These are phyloP conservation scores for Pelusios castaneus DNA, from an alignment of 2,113 vertebrate genomes.

Conservation along the genomic window DNA sequence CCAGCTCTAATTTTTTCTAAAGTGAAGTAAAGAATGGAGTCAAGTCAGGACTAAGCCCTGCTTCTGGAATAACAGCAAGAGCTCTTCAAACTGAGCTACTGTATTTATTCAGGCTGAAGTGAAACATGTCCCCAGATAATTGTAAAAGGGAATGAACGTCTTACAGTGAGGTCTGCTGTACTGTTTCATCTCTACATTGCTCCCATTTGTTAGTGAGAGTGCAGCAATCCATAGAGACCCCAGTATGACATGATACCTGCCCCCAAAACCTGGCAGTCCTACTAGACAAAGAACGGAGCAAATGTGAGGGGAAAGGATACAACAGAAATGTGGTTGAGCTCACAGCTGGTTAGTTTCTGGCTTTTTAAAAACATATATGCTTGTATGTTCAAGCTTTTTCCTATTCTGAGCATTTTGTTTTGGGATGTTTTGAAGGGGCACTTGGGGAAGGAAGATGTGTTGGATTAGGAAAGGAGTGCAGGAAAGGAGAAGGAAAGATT, in stretches of 20 bases:
- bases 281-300: no score
- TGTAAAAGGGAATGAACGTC: constrained; percentile 62
- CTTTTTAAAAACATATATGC: background rate
- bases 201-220: constrained; percentile 49
- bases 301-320: background rate
- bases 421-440: background rate
- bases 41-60: constrained; percentile 38
- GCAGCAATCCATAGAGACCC: constrained; percentile 13
- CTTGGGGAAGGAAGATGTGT: background rate
- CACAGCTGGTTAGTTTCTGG: constrained; percentile 6
- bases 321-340: background rate
- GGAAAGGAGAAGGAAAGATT: background rate
- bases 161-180: constrained; percentile 58
- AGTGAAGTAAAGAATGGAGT: background rate
- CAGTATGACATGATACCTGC: background rate
- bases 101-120: constrained; percentile 65
- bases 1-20: constrained; percentile 41
- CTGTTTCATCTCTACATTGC: constrained; percentile 12
- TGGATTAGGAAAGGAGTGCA: no score
- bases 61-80: constrained; percentile 53
- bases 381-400: background rate
- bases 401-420: background rate
- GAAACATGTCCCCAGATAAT: constrained; percentile 63
- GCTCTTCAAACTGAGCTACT: constrained; percentile 54
- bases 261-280: constrained; percentile 4